Evolutionary conservation across 2,113 vertebrate species (phyloP).

Genomic region (Conger conger): DNA sequence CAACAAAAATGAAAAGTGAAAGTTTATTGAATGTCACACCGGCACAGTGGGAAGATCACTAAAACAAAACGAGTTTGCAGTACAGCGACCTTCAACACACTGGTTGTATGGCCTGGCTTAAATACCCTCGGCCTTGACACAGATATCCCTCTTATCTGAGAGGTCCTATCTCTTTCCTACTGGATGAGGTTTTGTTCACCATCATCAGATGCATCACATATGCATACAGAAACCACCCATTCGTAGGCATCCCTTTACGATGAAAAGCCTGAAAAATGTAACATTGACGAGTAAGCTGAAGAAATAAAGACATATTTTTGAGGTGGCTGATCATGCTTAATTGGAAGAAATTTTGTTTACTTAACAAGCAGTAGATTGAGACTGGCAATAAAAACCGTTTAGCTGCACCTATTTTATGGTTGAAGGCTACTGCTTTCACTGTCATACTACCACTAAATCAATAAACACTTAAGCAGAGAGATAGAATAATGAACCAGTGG

Average conservation of each 20-base stretch:
- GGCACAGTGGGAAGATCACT: no score
- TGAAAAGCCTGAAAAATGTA: not conserved
- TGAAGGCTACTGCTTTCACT: not conserved
- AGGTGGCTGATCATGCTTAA: not conserved
- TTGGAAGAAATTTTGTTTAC: constrained; percentile 11
- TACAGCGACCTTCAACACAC: no score
- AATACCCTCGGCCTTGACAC: no score
- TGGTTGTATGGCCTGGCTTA: no score
- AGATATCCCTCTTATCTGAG: no score
- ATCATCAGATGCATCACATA: no score
- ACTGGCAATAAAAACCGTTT: not conserved
- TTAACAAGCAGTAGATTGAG: not conserved
- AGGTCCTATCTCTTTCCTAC: no score
- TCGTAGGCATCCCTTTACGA: not conserved
- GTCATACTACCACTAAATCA: not conserved
- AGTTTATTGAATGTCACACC: no score
- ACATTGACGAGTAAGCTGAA: not conserved
- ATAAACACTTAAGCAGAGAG: constrained; percentile 2
- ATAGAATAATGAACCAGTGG: not conserved
- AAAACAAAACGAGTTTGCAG: no score
- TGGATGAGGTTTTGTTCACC: no score
- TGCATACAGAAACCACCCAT: no score
- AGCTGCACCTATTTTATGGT: not conserved
- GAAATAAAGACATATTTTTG: not conserved
- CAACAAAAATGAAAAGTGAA: no score